Evolutionary conservation across 2,797 vertebrate species (phyloP).

Genomic region (Allobates femoralis): DNA sequence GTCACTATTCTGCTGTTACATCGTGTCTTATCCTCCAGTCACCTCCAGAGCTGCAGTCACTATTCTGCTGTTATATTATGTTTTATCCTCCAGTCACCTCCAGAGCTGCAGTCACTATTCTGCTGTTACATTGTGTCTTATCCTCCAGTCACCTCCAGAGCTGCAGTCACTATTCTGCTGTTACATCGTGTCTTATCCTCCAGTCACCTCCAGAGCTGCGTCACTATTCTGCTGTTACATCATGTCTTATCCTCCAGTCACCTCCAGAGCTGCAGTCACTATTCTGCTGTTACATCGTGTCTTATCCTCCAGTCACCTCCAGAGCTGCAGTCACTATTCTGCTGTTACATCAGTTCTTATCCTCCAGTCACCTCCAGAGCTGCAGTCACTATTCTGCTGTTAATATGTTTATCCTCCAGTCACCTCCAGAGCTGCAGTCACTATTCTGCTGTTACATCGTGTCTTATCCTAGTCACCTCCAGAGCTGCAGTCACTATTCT

Average conservation of each 20-base stretch:
- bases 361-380: not conserved
- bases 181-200: too few species aligned
- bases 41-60: not conserved
- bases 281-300: too few species aligned
- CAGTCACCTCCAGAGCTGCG: too few species aligned
- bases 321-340: too few species aligned
- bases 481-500: not conserved
- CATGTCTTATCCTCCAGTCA: too few species aligned
- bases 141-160: too few species aligned
- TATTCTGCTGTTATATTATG: not conserved
- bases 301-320: too few species aligned
- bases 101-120: not conserved
- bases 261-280: too few species aligned
- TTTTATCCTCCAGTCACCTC: not conserved
- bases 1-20: not conserved
- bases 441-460: not conserved
- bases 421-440: not conserved
- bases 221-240: too few species aligned
- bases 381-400: not conserved
- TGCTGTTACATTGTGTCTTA: too few species aligned
- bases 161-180: too few species aligned
- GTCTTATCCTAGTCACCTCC: not conserved
- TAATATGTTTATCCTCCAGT: not conserved
- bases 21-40: not conserved
- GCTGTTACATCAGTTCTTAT: too few species aligned